Evolutionary conservation across 2,888 invertebrate species (phyloP).

Genomic region (Dolichopus griseipennis): DNA sequence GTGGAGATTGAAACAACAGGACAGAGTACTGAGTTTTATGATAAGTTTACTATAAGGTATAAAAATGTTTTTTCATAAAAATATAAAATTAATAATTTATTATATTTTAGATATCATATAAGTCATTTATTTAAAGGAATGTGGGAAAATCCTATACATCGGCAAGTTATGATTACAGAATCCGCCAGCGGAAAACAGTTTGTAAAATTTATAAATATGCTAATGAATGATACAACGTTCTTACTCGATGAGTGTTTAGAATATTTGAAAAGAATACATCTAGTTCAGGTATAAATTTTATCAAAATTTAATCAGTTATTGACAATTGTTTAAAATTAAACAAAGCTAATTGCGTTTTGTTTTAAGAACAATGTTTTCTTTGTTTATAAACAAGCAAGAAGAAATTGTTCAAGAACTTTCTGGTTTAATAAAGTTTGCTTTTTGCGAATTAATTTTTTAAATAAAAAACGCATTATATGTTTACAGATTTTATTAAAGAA

Average conservation of each 20-base stretch:
- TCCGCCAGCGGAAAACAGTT: slow-evolving; percentile 87
- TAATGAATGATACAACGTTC: slow-evolving; percentile 98
- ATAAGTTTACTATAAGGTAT: slow-evolving; percentile 91
- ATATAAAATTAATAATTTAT: background rate
- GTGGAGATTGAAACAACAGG: slow-evolving; percentile 97
- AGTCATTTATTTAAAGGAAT: slow-evolving; percentile 92
- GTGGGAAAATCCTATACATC: slow-evolving; percentile 87
- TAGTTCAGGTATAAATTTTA: slow-evolving; percentile 60
- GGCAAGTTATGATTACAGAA: slow-evolving; percentile 79
- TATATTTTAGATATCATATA: slow-evolving; percentile 70
- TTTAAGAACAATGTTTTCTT: too few relatives aligned
- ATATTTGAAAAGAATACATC: slow-evolving; percentile 78
- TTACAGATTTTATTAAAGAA: too few relatives aligned
- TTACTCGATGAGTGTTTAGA: slow-evolving; percentile 91
- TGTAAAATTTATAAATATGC: slow-evolving; percentile 91
- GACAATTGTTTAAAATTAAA: too few relatives aligned
- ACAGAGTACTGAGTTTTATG: slow-evolving; percentile 96
- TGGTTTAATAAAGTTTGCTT: too few relatives aligned
- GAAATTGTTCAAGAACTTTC: too few relatives aligned
- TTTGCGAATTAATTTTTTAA: too few relatives aligned
- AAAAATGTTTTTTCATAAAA: background rate
- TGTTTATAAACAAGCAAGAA: too few relatives aligned
- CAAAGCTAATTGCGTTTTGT: too few relatives aligned
- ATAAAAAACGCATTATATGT: too few relatives aligned
- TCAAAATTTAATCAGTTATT: too few relatives aligned